Evolutionary conservation across 2,888 invertebrate species (phyloP).

Genomic region (Teleiodes luculella): DNA sequence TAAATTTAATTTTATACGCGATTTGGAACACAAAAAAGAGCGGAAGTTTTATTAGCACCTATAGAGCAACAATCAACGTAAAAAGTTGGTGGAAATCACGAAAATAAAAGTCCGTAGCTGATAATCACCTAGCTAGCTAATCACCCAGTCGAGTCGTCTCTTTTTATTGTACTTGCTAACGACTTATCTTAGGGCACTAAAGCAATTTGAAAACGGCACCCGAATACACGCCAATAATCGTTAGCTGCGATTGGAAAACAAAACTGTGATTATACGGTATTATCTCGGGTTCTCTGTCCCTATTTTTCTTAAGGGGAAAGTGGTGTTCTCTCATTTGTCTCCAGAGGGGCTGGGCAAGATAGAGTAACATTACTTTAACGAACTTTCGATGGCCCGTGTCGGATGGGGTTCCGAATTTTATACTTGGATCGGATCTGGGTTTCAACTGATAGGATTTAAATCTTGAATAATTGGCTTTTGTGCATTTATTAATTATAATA

Average conservation of each 20-base stretch:
- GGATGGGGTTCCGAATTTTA: conserved; percentile 42
- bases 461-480: background rate
- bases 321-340: conserved; percentile 52
- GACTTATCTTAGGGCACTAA: conserved; percentile 70
- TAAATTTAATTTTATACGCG: background rate
- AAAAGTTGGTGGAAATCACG: conserved; percentile 1
- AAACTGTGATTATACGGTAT: conserved; percentile 82
- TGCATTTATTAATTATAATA: no score
- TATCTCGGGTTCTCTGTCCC: conserved; percentile 53
- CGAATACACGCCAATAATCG: conserved; percentile 83
- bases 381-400: conserved; percentile 71
- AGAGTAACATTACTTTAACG: conserved; percentile 76
- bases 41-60: background rate
- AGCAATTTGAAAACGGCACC: conserved; percentile 74
- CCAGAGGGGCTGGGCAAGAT: conserved; percentile 60
- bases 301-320: conserved; percentile 36
- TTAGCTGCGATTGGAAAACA: conserved; percentile 83
- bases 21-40: background rate
- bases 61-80: conserved; percentile 6
- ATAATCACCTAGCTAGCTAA: conserved; percentile 46
- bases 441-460: conserved; percentile 21
- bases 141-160: conserved; percentile 47
- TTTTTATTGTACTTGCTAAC: conserved; percentile 73
- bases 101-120: conserved; percentile 15
- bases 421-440: conserved; percentile 20